Evolutionary conservation across 2,888 invertebrate species (phyloP), one percentile per base, ranked within the genome.

Genomic region (Herminia tarsipennalis): DNA sequence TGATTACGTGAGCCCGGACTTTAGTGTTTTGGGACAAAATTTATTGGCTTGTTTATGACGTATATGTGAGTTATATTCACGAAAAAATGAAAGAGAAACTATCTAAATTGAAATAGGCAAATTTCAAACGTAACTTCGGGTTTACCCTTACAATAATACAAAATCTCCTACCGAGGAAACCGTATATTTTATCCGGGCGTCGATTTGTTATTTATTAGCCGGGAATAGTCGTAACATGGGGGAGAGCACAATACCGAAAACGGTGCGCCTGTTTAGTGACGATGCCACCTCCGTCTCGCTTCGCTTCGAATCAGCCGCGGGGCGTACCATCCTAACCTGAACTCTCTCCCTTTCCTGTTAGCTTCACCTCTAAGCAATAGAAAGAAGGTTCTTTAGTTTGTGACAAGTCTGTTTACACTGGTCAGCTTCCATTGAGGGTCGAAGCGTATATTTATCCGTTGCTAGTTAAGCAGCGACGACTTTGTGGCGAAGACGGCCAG

Each of bases 151-250:
- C 69, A 73, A 73, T 76, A 73, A 71, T 69, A 79, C 72, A 73
- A 84, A 86, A 87, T 83, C 82, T 82, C 77, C 70, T 73, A 49
- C 55, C 78, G 73, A 81, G 82, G 81, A 81, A 85, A 81, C 82
- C 78, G 84, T 88, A 82, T 83, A 88, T 88, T 86, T 87, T 87
- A 86, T 84, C 82, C 83, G 79, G 81, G 84, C 84, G 85, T 86
- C 88, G 89, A 89, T 90, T 89, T 90, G 89, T 90, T 89, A 90
- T 90, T 90, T 89, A 89, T 89, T 90, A 89, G 88, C 78, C 76
- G 82, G 81, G 86, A 86, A 88, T 86, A 88, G 88, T 87, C 83
- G 88, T 86, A 86, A 85, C 83, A 86, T 81, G 79, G 84, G 83
- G 73, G 82, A 74, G 80, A 79, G 78, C 75, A 86, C 85, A 87